Evolutionary conservation across 2,888 invertebrate species (phyloP).

Genomic region (Amblyteles armatorius): DNA sequence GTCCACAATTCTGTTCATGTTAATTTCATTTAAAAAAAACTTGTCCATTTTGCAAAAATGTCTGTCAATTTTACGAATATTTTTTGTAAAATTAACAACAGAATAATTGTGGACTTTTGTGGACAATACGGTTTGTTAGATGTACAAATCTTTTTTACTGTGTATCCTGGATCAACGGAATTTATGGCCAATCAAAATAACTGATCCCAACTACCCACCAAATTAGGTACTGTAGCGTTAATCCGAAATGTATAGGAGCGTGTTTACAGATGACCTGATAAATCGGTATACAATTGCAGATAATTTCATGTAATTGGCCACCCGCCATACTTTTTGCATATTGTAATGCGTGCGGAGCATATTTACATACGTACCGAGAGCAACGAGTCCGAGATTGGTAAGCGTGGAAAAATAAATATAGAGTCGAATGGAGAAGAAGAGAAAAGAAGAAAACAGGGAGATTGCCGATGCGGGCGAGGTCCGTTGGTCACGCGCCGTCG

Average conservation of each 20-base stretch:
- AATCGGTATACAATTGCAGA: constrained; percentile 25
- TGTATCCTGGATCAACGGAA: no score
- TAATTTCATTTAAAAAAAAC: no score
- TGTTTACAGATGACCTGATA: constrained; percentile 36
- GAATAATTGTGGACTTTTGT: no score
- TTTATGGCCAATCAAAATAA: not conserved
- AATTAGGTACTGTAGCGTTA: not conserved
- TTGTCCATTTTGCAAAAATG: no score
- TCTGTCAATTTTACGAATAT: no score
- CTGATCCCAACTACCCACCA: not conserved
- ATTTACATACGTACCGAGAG: constrained; percentile 36
- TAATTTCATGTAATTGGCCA: constrained; percentile 47
- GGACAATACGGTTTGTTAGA: no score
- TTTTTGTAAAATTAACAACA: no score
- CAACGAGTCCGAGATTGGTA: constrained; percentile 40
- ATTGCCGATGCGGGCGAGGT: constrained; percentile 28
- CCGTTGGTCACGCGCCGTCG: constrained; percentile 76
- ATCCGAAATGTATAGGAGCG: constrained; percentile 3
- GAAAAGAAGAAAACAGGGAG: constrained; percentile 36
- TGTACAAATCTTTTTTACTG: no score
- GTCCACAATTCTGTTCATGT: no score
- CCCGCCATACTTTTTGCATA: constrained; percentile 20
- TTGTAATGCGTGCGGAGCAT: constrained; percentile 36
- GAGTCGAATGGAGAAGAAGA: constrained; percentile 4
- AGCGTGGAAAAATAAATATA: constrained; percentile 52